These are phyloP conservation scores for Rhea pennata DNA, from an alignment of 2,113 vertebrate genomes.

Conservation along the genomic window DNA sequence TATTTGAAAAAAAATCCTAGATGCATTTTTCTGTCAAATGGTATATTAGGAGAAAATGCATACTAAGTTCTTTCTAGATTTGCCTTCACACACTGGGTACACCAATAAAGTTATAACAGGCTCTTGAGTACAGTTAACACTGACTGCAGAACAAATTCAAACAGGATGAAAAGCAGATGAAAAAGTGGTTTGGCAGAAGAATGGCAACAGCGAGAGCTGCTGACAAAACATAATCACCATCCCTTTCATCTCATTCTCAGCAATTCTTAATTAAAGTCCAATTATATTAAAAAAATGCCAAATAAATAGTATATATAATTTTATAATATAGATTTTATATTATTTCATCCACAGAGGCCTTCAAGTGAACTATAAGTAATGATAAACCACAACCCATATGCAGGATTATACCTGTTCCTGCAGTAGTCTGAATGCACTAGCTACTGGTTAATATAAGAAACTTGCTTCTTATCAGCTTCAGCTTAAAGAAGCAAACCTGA, in stretches of 20 bases:
- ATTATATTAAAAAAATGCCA: constrained; percentile 30
- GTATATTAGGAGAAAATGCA: constrained; percentile 19
- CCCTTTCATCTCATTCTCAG: constrained; percentile 2
- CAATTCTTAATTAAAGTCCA: constrained; percentile 27
- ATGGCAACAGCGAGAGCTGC: constrained; percentile 1
- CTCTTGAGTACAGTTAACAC: background rate
- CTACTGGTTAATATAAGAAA: background rate
- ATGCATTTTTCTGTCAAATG: constrained; percentile 12
- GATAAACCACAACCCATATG: background rate
- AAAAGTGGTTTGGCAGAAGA: constrained; percentile 33
- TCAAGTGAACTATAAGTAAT: background rate
- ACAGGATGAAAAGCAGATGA: constrained; percentile 50
- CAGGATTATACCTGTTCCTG: background rate
- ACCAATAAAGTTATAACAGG: constrained; percentile 6
- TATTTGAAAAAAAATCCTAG: constrained; percentile 9
- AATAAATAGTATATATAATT: background rate
- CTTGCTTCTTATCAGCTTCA: background rate
- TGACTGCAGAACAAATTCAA: constrained; percentile 46
- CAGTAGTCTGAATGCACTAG: background rate
- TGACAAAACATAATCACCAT: background rate
- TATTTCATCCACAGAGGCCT: background rate
- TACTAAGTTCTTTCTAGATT: constrained; percentile 50
- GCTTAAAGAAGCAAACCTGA: constrained; percentile 12
- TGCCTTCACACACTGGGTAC: constrained; percentile 68
- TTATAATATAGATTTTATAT: background rate